These are phyloP conservation scores for Ifrita kowaldi DNA, from an alignment of 2,113 vertebrate species.

Conservation along the genomic window DNA sequence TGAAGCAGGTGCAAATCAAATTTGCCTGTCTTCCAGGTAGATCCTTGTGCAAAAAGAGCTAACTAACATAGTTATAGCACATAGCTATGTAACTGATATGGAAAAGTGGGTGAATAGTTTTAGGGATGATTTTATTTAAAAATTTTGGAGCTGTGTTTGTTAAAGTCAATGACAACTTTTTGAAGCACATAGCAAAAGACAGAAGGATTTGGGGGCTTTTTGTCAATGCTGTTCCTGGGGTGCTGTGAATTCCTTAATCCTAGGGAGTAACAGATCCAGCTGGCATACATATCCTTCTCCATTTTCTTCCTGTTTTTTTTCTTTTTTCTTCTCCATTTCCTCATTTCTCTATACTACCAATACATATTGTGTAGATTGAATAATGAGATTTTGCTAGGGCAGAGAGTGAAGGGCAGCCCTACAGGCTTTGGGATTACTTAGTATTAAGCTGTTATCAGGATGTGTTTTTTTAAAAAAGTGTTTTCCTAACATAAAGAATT, in stretches of 20 bases:
- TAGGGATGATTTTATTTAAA: not conserved
- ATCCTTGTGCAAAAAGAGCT: not conserved
- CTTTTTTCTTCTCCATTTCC: not conserved
- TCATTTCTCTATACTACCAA: not conserved
- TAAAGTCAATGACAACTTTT: not conserved
- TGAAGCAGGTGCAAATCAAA: not conserved
- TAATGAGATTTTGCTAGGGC: not conserved
- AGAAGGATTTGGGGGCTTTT: not conserved
- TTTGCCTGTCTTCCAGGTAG: not conserved
- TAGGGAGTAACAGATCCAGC: not conserved
- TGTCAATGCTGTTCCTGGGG: not conserved
- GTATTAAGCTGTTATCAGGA: constrained; percentile 48
- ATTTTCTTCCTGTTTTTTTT: not conserved
- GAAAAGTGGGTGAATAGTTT: not conserved
- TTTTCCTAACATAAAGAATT: constrained; percentile 8
- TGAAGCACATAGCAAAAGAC: not conserved
- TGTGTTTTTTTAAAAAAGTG: not conserved
- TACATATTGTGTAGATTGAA: not conserved
- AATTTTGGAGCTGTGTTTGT: not conserved
- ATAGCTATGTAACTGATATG: not conserved
- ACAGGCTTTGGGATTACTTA: not conserved
- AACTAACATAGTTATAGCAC: not conserved
- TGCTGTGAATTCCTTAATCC: not conserved
- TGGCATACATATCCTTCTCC: not conserved
- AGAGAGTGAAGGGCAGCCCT: not conserved